phyloP scores from a whole-genome alignment of 2,888 invertebrate species.

The Horisme vitalbata region DNA sequence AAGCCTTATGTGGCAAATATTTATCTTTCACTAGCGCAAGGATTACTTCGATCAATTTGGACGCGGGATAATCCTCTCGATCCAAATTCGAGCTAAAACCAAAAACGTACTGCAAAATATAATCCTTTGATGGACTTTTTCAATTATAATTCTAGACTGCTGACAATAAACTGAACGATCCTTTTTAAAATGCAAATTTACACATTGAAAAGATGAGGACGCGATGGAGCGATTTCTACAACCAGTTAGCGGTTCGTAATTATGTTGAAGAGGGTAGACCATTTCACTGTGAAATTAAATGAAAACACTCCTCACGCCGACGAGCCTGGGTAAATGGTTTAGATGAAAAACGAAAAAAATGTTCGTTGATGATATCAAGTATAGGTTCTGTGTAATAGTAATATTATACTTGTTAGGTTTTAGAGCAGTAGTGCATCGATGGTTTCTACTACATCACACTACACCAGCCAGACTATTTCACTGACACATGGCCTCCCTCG shows the following conservation, averaged over 20 bases:
- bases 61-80: neutral
- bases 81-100: conserved; percentile 7
- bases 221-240: conserved; percentile 60
- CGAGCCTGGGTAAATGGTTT: conserved; percentile 41
- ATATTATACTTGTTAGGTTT: too few relatives aligned
- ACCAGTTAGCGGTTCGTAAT: conserved; percentile 63
- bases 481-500: too few relatives aligned
- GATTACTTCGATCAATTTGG: too few relatives aligned
- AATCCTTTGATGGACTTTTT: conserved; percentile 45
- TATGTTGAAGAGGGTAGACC: conserved; percentile 65
- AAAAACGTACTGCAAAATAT: conserved; percentile 28
- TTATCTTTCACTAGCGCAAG: neutral
- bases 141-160: conserved; percentile 45
- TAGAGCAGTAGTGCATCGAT: too few relatives aligned
- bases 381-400: conserved; percentile 7
- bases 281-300: conserved; percentile 72
- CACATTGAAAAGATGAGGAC: conserved; percentile 53
- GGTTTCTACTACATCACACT: too few relatives aligned
- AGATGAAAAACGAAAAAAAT: conserved; percentile 39
- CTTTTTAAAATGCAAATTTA: conserved; percentile 65
- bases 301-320: conserved; percentile 64
- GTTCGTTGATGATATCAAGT: too few relatives aligned
- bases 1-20: too few relatives aligned
- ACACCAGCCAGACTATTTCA: too few relatives aligned
- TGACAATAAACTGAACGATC: conserved; percentile 44